Percentiles rank a stretch among this genome's conserved stretches.
Evolutionary conservation across 2,113 vertebrate species (phyloP).

Genomic region (Lanius collurio): DNA sequence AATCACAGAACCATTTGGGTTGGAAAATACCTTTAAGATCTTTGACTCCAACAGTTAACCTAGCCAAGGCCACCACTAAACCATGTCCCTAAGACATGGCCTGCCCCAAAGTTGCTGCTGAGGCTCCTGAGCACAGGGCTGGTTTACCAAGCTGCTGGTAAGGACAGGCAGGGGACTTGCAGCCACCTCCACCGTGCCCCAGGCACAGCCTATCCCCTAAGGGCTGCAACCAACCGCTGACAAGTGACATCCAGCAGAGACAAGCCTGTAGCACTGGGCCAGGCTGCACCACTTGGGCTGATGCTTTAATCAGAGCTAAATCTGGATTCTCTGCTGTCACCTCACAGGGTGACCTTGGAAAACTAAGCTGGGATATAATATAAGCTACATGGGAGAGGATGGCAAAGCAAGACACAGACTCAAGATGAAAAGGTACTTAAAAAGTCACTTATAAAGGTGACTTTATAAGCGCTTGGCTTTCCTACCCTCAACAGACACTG

Average conservation of each 20-base stretch:
- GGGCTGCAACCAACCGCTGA: neutral
- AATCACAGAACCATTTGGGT: neutral
- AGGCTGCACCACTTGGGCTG: neutral
- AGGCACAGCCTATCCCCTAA: neutral
- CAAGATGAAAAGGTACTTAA: neutral
- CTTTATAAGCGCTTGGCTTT: neutral
- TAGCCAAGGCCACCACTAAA: neutral
- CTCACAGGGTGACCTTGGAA: neutral
- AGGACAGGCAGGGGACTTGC: neutral
- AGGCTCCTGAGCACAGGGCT: neutral
- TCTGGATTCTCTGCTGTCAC: neutral
- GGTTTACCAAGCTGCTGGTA: neutral
- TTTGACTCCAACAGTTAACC: neutral
- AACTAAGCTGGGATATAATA: neutral
- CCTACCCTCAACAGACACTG: neutral
- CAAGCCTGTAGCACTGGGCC: fast-evolving
- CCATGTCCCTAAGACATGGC: neutral
- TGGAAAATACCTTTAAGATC: neutral
- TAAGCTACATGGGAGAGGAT: neutral
- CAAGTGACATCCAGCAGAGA: neutral
- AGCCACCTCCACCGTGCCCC: neutral
- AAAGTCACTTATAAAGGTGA: neutral
- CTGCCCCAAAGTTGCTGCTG: neutral
- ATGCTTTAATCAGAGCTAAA: neutral
- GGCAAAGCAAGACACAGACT: neutral